Base-by-base conservation (phyloP, 2,797 vertebrate genomes). In the Falco biarmicus region DNA sequence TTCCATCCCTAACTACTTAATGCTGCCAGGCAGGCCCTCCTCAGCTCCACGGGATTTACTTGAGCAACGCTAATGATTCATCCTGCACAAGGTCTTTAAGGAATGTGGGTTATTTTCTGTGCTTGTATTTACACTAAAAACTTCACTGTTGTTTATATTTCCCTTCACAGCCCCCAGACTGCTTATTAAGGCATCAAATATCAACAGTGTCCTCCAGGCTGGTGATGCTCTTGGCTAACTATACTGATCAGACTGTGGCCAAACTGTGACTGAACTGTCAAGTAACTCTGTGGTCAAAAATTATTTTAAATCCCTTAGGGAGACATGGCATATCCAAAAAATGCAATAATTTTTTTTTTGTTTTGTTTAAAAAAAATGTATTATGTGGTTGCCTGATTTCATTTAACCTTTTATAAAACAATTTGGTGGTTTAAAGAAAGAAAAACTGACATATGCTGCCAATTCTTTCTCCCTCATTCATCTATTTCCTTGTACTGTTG, bases 131-230 rank as follows among this genome's bases (percentile, higher is more conserved):
- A 93, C 84, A 89, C 31, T 20, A 78, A 76, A 92, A 91, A 45
- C 0, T 34, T 77, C 53, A 82, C 70, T 70, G 8, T 60, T 84
- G 45, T 77, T 95, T 94, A 18, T 84, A 63, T 83, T 94, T 92
- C 89, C 74, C 93, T 94, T 94, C 53, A 63, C 60, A 95, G 89
- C 74, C 51, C 37, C 41, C 74, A 81, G 50, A 94, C 54, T 84
- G 47, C 86, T 95, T 88, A 79, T 88, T 88, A 94, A 92, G 80
- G 76, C 66, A 96, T 90, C 77, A 81, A 59, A 65, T 92, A 93
- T 70, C 77, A 92, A 50, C 51, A 75, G 13, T 34, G 39, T 90
- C 82, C 82, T 94, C 47, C 89, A 84, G 89, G 41, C 76, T 92
- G 82, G 79, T 86, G 87, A 57, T 91, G 65, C 43, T 92, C 53